phyloP scores from a whole-genome alignment of 2,113 vertebrate genomes.

The Numida meleagris region DNA sequence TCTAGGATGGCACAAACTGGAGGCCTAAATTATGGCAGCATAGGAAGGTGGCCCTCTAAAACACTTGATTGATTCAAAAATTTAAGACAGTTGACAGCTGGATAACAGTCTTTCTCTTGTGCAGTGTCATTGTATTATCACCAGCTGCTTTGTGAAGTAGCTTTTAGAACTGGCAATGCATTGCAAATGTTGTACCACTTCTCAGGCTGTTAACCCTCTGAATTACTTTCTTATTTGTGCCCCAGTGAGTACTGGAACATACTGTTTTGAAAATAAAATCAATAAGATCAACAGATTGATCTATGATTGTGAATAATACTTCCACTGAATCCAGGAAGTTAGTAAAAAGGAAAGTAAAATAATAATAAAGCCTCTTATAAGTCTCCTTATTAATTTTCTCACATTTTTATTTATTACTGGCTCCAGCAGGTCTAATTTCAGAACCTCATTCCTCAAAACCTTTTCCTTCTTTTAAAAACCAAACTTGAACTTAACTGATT shows the following conservation, averaged over 20 bases:
- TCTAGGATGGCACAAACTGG: not conserved
- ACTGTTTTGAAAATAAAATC: not conserved
- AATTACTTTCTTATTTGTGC: not conserved
- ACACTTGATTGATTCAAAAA: conserved; percentile 7
- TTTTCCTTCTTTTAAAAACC: not conserved
- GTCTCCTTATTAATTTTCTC: not conserved
- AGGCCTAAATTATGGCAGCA: not conserved
- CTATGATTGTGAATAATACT: rapidly evolving
- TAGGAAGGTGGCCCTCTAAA: not conserved
- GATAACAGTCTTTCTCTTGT: conserved; percentile 44
- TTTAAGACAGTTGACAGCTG: conserved; percentile 9
- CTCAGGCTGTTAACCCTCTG: conserved; percentile 28
- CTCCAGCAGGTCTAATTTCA: not conserved
- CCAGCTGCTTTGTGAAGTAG: conserved; percentile 26
- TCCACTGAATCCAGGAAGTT: not conserved
- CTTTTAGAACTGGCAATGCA: not conserved
- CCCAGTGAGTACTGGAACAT: not conserved
- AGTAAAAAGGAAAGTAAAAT: not conserved
- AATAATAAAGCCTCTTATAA: not conserved
- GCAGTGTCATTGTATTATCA: not conserved
- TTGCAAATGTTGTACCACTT: not conserved
- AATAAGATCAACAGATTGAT: not conserved
- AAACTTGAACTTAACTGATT: rapidly evolving
- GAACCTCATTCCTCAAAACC: not conserved
- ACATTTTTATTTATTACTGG: not conserved